Conservation (phyloP, 1,140 invertebrate genomes). For the Neodiprion fabricii region DNA sequence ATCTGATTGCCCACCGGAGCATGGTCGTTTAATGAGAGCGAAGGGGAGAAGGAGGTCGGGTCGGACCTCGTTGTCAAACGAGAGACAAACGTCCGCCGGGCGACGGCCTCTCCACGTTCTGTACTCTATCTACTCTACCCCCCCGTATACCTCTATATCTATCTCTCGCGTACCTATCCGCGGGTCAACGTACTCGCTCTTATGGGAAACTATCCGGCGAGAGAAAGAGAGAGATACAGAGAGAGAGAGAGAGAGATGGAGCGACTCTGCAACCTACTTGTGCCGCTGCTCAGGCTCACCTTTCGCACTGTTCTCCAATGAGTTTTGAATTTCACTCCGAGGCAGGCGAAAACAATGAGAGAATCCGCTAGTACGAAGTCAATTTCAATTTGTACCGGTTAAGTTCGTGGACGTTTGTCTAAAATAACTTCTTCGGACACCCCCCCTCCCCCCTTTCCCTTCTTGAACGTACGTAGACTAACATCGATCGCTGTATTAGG, state of each 20-base stretch:
- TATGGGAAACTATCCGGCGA: slow-evolving; percentile 6
- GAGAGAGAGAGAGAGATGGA: slow-evolving; percentile 17
- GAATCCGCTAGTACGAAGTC: background rate
- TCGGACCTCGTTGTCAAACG: slow-evolving; percentile 15
- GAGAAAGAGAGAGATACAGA: slow-evolving; percentile 8
- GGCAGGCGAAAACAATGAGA: slow-evolving; percentile 14
- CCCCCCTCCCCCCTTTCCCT: too few species aligned
- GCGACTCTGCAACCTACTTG: slow-evolving; percentile 6
- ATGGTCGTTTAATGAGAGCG: too few species aligned
- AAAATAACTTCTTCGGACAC: slow-evolving; percentile 6
- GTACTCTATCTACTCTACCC: slow-evolving; percentile 33
- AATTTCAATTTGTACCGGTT: background rate
- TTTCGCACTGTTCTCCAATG: background rate
- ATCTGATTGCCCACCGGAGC: too few species aligned
- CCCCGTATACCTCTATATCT: background rate
- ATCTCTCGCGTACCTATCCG: slow-evolving; percentile 12
- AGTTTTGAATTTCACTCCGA: slow-evolving; percentile 5
- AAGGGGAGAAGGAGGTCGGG: background rate
- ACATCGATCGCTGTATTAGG: too few species aligned
- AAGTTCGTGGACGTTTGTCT: too few species aligned
- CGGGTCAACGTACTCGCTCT: slow-evolving; percentile 4
- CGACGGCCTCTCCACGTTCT: slow-evolving; percentile 32
- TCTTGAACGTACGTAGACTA: too few species aligned
- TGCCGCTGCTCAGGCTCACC: slow-evolving; percentile 3
- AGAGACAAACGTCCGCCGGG: slow-evolving; percentile 34